Conservation (phyloP, 2,888 invertebrate species). For the Rhaphigaster nebulosa region DNA sequence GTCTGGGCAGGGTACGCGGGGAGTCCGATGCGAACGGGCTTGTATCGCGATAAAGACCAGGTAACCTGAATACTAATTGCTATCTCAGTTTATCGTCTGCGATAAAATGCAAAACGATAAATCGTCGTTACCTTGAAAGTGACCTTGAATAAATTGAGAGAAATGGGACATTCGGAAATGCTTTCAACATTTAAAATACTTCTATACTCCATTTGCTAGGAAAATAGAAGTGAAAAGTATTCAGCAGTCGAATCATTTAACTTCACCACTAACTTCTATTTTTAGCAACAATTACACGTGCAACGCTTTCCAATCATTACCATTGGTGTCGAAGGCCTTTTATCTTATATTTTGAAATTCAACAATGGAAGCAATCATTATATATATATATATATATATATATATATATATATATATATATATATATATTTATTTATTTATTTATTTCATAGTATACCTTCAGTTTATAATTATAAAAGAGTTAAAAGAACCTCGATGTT, state of each 20-base stretch:
- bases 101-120: neutral
- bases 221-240: neutral
- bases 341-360: no score
- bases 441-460: no score
- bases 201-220: neutral
- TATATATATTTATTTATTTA: no score
- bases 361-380: no score
- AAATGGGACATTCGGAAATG: neutral
- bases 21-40: neutral
- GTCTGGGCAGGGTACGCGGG: neutral
- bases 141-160: neutral
- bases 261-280: neutral
- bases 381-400: no score
- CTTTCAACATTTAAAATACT: neutral
- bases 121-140: neutral
- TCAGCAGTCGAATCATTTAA: neutral
- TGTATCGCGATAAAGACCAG: neutral
- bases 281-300: neutral
- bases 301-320: neutral
- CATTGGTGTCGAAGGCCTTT: neutral
- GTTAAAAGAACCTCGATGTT: no score
- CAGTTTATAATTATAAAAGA: no score
- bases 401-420: no score
- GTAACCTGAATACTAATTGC: neutral
- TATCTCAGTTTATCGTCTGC: neutral